phyloP scores from a whole-genome alignment of 1,140 invertebrate genomes.

The Euwallacea similis region DNA sequence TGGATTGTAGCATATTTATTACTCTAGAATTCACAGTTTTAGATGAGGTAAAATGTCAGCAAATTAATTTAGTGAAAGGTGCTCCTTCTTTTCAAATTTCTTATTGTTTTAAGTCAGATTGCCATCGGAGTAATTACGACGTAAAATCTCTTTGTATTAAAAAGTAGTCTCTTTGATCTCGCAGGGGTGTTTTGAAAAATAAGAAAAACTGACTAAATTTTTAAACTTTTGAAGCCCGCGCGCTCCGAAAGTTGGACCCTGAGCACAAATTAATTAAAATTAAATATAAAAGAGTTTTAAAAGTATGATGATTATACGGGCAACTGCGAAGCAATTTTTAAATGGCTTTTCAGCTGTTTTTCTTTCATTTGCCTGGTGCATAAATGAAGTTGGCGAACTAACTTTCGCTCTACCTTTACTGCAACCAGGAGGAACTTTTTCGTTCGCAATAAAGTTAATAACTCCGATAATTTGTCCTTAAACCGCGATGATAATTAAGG shows the following conservation, averaged over 20 bases:
- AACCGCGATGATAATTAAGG: too few species aligned
- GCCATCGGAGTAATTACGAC: constrained; percentile 3
- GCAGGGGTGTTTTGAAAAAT: constrained; percentile 7
- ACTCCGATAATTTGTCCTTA: too few species aligned
- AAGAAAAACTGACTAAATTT: constrained; percentile 23
- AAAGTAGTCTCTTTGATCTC: constrained; percentile 24
- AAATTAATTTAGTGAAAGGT: not conserved
- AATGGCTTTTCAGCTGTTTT: constrained; percentile 17
- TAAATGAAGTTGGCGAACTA: not conserved
- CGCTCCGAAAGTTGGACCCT: constrained; percentile 14
- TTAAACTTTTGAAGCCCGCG: not conserved
- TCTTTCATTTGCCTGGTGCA: constrained; percentile 7
- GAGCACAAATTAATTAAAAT: constrained; percentile 26
- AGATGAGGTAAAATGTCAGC: too few species aligned
- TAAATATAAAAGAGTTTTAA: constrained; percentile 20
- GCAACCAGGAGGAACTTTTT: too few species aligned
- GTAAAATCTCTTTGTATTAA: constrained; percentile 12
- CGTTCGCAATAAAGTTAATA: too few species aligned
- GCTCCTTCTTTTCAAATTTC: not conserved
- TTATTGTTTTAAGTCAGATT: not conserved
- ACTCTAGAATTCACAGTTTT: too few species aligned
- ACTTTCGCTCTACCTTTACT: too few species aligned
- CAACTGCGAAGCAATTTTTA: constrained; percentile 10
- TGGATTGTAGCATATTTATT: too few species aligned
- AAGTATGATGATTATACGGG: constrained; percentile 18